Percentiles rank a stretch among this genome's conserved stretches.
phyloP scores from a whole-genome alignment of 2,888 invertebrate species.

The Phortica okadai region DNA sequence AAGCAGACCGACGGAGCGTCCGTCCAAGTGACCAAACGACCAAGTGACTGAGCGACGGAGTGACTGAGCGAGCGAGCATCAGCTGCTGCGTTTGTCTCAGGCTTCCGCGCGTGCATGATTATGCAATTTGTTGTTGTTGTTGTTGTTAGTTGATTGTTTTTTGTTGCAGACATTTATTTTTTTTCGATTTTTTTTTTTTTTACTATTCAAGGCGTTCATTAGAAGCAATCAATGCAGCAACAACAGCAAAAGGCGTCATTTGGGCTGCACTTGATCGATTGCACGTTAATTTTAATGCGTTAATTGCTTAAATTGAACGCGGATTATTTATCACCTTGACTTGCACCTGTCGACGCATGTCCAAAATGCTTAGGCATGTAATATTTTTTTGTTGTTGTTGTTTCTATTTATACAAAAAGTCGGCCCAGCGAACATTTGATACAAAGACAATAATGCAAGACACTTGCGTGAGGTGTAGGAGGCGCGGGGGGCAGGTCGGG shows the following conservation, averaged over 20 bases:
- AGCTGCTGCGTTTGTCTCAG: constrained; percentile 28
- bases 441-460: too few relatives aligned
- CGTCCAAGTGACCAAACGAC: too few relatives aligned
- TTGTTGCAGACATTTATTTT: not conserved
- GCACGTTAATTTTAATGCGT: constrained; percentile 51
- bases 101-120: constrained; percentile 49
- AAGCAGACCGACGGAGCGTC: not conserved
- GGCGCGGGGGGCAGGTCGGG: too few relatives aligned
- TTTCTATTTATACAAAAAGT: constrained; percentile 13
- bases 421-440: not conserved
- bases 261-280: constrained; percentile 15
- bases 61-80: not conserved
- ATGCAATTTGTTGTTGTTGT: constrained; percentile 47
- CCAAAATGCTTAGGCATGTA: not conserved
- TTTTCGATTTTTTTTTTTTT: not conserved
- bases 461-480: too few relatives aligned
- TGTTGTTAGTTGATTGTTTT: not conserved
- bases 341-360: constrained; percentile 6
- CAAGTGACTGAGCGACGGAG: too few relatives aligned
- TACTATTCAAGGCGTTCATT: constrained; percentile 38
- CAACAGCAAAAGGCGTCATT: not conserved
- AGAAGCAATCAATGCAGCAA: constrained; percentile 49
- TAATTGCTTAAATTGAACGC: constrained; percentile 49
- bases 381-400: not conserved
- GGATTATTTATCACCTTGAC: constrained; percentile 2